These are phyloP conservation scores for Elephantulus edwardii DNA, from an alignment of 2,113 vertebrate genomes.

Conservation along the genomic window DNA sequence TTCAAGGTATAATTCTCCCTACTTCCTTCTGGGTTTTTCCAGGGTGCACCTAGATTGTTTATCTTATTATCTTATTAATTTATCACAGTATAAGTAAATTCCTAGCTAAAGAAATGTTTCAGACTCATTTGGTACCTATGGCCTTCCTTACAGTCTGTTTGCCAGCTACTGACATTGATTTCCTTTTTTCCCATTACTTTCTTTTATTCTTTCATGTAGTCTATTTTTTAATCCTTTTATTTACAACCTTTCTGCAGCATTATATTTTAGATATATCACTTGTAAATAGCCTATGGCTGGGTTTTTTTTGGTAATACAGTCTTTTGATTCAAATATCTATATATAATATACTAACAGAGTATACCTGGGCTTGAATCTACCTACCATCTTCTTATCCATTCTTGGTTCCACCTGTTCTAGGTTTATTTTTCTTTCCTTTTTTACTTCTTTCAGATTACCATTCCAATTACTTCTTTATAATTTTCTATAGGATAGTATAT, in stretches of 20 bases:
- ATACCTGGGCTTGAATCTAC: background rate
- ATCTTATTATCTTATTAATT: too few relatives aligned
- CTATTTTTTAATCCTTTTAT: background rate
- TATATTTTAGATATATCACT: background rate
- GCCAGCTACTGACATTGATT: background rate
- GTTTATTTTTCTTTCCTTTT: background rate
- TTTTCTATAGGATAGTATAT: background rate
- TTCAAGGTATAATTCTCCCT: background rate
- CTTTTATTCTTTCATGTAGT: background rate
- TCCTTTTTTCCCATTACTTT: background rate
- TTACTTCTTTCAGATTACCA: constrained; percentile 29
- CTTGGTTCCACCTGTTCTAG: background rate
- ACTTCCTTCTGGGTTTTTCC: background rate
- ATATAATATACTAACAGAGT: background rate
- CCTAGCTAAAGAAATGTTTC: background rate
- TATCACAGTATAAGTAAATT: background rate
- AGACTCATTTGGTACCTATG: background rate
- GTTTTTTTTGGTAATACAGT: background rate
- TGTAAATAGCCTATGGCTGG: background rate
- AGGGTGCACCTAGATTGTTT: background rate
- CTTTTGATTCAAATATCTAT: background rate
- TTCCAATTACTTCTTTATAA: constrained; percentile 38
- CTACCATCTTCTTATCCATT: background rate
- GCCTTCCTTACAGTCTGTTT: background rate
- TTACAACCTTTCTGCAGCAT: background rate